Evolutionary conservation across 1,140 invertebrate species (phyloP).

Genomic region (Cherax quadricarinatus): DNA sequence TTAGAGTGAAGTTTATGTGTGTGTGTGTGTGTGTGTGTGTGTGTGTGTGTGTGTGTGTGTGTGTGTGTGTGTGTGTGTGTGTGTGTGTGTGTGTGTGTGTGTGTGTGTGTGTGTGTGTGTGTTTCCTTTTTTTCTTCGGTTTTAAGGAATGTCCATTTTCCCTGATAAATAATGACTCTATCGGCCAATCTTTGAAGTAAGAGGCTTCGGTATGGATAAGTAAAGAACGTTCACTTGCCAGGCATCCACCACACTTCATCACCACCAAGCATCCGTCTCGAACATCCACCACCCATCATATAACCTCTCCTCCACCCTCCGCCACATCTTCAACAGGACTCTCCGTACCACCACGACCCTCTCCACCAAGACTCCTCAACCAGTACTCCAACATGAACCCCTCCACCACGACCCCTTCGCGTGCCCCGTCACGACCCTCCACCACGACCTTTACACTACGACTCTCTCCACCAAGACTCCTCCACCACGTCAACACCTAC

Average conservation of each 20-base stretch:
- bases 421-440: too few relatives aligned
- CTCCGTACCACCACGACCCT: background rate
- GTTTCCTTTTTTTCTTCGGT: background rate
- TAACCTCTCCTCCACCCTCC: too few relatives aligned
- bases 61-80: slow-evolving; percentile 25
- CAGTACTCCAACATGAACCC: too few relatives aligned
- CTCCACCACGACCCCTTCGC: too few relatives aligned
- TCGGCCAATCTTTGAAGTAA: slow-evolving; percentile 59
- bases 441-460: too few relatives aligned
- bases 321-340: background rate
- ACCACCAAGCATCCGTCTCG: too few relatives aligned
- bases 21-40: background rate
- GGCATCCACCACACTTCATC: too few relatives aligned
- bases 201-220: slow-evolving; percentile 23
- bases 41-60: slow-evolving; percentile 25
- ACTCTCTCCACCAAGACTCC: too few relatives aligned
- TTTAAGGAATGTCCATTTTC: slow-evolving; percentile 45
- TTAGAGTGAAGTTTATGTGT: slow-evolving; percentile 60
- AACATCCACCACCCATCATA: too few relatives aligned
- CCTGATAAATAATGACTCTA: slow-evolving; percentile 67
- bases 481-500: slow-evolving; percentile 44
- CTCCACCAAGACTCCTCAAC: background rate
- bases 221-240: background rate
- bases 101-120: slow-evolving; percentile 16
- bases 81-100: slow-evolving; percentile 25